Base-by-base conservation (phyloP, 2,888 invertebrate species). In the Amphipoea lucens region DNA sequence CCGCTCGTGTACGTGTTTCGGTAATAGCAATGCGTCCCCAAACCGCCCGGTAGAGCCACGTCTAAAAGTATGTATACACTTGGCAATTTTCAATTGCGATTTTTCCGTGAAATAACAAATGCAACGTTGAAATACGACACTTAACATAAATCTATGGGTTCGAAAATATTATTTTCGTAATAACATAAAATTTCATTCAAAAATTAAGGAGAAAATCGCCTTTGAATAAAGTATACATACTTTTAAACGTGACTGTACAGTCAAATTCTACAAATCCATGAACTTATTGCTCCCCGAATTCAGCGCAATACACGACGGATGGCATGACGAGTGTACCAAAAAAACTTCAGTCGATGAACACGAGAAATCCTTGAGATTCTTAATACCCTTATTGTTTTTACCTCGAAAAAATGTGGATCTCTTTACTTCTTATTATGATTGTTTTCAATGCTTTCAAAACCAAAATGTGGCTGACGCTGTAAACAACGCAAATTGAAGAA, bases 361-460 rank as follows among this genome's bases (percentile, higher is more conserved):
- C 57, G 12, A 70, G 42, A 77, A 74, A 60, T 65, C 83, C 74
- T 82, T 86, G 83, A 78, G 62, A 65, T 65, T 79, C 36, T 36
- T 72, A 63, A 68, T 60, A 65, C 51, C 74, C 66, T 72, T 68
- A 65, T 69, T 83, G 73, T 75, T 74, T 76, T 78, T 54, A 79
- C 66, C 76, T 78, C 69, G 66, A 76, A 79, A 81, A 51, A 77
- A 70, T 72, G 78, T 79, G n/a, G 42, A 76, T 79, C 74, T 79
- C 84, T 48, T 76, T 74, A 74, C 45, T 74, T 79, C 65, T 78
- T 76, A 81, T 83, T 79, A 76, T 69, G 79, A 79, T 75, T 81
- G 82, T 76, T 82, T 86, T 80, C 54, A 67, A 79, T 81, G 85
- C 72, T 82, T 83, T 80, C 54, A 67, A 78, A 74, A 79, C 72